Conservation (phyloP, 2,888 invertebrate species). For the Andrena camellia region DNA sequence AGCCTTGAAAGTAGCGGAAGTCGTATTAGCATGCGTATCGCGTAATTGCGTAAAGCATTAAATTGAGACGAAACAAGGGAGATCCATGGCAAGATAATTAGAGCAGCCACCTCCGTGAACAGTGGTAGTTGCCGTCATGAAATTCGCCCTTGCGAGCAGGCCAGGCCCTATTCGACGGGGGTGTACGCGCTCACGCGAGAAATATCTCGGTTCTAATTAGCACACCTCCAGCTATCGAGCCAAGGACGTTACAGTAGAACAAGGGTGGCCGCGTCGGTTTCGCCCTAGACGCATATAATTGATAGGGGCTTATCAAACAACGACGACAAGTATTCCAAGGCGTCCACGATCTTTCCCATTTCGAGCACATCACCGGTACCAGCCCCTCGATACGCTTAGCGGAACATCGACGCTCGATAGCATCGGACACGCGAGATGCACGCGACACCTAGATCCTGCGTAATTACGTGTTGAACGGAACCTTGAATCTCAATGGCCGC, state of each 20-base stretch:
- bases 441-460: slow-evolving; percentile 32
- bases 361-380: slow-evolving; percentile 2
- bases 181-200: slow-evolving; percentile 38
- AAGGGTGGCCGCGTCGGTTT: slow-evolving; percentile 13
- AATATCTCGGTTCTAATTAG: slow-evolving; percentile 48
- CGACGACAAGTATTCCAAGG: slow-evolving; percentile 7
- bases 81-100: slow-evolving; percentile 48
- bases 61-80: slow-evolving; percentile 46
- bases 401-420: slow-evolving; percentile 31
- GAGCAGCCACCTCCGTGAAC: slow-evolving; percentile 15
- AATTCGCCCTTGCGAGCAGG: slow-evolving; percentile 33
- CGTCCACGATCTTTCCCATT: neutral
- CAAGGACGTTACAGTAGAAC: slow-evolving; percentile 39
- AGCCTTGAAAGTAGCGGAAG: slow-evolving; percentile 27
- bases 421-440: slow-evolving; percentile 29
- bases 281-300: slow-evolving; percentile 2
- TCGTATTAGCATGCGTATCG: slow-evolving; percentile 45
- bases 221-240: slow-evolving; percentile 42
- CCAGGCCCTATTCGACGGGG: neutral
- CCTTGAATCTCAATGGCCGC: slow-evolving; percentile 34
- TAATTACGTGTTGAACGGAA: slow-evolving; percentile 34
- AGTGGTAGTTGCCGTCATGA: slow-evolving; percentile 17
- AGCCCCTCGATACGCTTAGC: slow-evolving; percentile 13
- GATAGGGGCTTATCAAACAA: slow-evolving; percentile 27
- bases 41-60: slow-evolving; percentile 48